phyloP scores from a whole-genome alignment of 2,113 vertebrate species.

The Vicugna pacos region DNA sequence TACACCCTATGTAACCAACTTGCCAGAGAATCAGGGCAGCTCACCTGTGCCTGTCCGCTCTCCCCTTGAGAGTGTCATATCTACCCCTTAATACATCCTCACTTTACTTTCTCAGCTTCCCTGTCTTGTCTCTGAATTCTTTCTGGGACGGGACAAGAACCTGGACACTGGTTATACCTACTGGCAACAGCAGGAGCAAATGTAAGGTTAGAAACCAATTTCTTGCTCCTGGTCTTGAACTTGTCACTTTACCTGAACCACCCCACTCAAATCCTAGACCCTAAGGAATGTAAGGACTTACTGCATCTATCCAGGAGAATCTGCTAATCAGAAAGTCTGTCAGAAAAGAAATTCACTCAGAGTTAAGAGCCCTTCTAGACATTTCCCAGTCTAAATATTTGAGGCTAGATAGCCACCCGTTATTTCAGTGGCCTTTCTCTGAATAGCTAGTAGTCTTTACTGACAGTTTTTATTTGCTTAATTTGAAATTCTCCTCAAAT shows the following conservation, averaged over 20 bases:
- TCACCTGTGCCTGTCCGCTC: too few relatives aligned
- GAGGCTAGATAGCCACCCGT: background rate
- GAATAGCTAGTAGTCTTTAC: background rate
- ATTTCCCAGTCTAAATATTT: background rate
- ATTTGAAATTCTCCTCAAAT: constrained; percentile 28
- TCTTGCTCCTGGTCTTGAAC: background rate
- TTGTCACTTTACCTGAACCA: background rate
- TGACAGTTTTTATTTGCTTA: constrained; percentile 22
- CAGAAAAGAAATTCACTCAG: constrained; percentile 22
- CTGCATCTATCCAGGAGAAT: background rate
- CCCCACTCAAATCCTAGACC: background rate
- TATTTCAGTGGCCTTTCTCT: constrained; percentile 3
- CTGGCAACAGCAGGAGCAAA: background rate
- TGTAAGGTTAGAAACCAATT: background rate
- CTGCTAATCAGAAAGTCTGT: background rate
- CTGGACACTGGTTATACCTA: too few relatives aligned
- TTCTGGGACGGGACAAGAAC: too few relatives aligned
- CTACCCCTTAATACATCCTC: too few relatives aligned
- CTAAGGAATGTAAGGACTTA: background rate
- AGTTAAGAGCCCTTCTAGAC: background rate
- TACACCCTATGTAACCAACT: too few relatives aligned
- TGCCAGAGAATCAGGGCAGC: too few relatives aligned
- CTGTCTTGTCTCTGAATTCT: too few relatives aligned
- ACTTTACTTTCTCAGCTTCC: too few relatives aligned
- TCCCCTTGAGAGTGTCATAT: too few relatives aligned